Conservation (phyloP, 2,888 invertebrate genomes). For the Thelaira solivaga region DNA sequence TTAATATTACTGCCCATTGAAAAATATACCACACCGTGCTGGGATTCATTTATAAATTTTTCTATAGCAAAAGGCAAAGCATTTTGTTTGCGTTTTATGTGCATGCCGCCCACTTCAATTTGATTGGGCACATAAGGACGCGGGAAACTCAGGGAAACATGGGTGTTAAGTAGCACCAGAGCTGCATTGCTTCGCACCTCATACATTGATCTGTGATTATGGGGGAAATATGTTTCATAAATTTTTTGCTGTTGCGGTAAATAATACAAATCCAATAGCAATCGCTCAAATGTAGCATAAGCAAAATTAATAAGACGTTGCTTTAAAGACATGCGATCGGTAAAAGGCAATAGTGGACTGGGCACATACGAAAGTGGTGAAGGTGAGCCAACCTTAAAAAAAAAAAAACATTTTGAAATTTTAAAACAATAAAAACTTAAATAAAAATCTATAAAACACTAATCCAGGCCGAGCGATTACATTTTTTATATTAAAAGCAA, state of each 20-base stretch:
- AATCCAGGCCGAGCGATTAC: too few relatives aligned
- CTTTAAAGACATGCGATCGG: conserved; percentile 73
- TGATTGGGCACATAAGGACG: conserved; percentile 75
- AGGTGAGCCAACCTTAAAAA: conserved; percentile 68
- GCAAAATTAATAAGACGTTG: conserved; percentile 72
- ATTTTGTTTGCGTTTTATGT: conserved; percentile 69
- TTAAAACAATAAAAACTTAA: too few relatives aligned
- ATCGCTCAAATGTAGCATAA: conserved; percentile 43
- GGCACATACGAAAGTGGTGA: conserved; percentile 73
- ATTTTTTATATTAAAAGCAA: too few relatives aligned
- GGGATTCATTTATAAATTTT: conserved; percentile 74
- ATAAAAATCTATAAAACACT: too few relatives aligned
- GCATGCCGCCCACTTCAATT: conserved; percentile 75
- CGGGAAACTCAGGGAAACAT: conserved; percentile 71
- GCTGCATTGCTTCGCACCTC: conserved; percentile 68
- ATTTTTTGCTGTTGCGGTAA: conserved; percentile 41
- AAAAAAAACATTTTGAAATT: neutral
- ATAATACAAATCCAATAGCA: conserved; percentile 44
- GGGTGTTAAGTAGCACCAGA: conserved; percentile 72
- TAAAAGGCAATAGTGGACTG: conserved; percentile 65
- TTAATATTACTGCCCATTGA: conserved; percentile 77
- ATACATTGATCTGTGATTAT: conserved; percentile 64
- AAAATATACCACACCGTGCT: conserved; percentile 77
- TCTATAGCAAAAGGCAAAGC: conserved; percentile 72
- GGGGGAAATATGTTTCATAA: conserved; percentile 66